Conservation (phyloP, 2,113 vertebrate genomes). For the Platycercus adscitus region DNA sequence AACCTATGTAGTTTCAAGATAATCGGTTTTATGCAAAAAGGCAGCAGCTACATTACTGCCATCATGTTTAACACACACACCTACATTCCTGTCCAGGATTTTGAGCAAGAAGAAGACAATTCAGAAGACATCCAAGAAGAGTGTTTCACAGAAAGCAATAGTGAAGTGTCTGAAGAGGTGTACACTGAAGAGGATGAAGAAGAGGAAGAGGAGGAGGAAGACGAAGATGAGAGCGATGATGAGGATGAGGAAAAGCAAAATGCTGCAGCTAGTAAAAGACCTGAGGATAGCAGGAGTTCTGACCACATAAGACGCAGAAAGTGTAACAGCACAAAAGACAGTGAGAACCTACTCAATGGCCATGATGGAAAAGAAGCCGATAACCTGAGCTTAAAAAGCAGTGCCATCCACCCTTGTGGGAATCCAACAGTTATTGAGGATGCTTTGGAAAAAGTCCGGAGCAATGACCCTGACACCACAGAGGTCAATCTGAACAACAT, state of each 20-base stretch:
- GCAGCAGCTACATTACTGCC: neutral
- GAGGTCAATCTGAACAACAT: slow-evolving; percentile 98
- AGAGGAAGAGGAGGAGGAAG: slow-evolving; percentile 53
- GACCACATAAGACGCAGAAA: slow-evolving; percentile 55
- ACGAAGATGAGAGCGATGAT: slow-evolving; percentile 71
- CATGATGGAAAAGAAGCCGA: slow-evolving; percentile 72
- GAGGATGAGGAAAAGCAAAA: slow-evolving; percentile 61
- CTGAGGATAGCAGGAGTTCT: slow-evolving; percentile 1
- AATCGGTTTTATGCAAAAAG: neutral
- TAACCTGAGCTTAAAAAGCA: slow-evolving; percentile 27
- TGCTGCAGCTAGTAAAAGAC: slow-evolving; percentile 30
- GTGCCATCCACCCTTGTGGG: slow-evolving; percentile 76
- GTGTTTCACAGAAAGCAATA: slow-evolving; percentile 81
- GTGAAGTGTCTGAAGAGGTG: slow-evolving; percentile 78
- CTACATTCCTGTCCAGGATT: slow-evolving; percentile 61
- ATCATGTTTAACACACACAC: neutral
- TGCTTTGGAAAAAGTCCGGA: slow-evolving; percentile 83
- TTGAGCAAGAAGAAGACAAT: slow-evolving; percentile 77
- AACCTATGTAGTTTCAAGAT: neutral
- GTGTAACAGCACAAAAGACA: slow-evolving; percentile 51
- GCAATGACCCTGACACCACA: slow-evolving; percentile 83
- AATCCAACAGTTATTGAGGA: slow-evolving; percentile 95
- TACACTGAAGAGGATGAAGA: slow-evolving; percentile 77
- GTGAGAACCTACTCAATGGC: slow-evolving; percentile 67
- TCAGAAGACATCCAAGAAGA: slow-evolving; percentile 82